These are phyloP conservation scores for Scolopax bukidnonensis DNA, from an alignment of 2,797 vertebrate species.

Conservation along the genomic window DNA sequence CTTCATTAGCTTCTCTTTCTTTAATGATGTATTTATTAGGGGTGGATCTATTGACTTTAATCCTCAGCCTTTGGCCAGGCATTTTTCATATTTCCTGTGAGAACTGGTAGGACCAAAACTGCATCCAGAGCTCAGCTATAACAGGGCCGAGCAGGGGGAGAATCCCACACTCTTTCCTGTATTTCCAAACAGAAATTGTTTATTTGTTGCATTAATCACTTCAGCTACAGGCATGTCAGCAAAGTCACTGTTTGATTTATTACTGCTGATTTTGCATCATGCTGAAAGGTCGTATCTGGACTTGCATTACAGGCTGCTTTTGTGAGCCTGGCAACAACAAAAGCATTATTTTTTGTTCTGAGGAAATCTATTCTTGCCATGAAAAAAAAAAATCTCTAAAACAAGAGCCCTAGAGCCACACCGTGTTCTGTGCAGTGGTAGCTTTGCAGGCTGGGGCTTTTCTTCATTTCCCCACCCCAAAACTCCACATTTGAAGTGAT, in stretches of 20 bases:
- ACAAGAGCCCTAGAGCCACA: background rate
- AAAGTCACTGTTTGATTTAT: background rate
- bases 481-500: background rate
- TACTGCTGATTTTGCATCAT: conserved; percentile 47
- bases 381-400: background rate
- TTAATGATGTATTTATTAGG: background rate
- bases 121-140: background rate
- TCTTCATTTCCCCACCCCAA: background rate
- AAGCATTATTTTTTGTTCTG: background rate
- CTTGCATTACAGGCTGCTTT: background rate
- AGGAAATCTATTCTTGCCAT: background rate
- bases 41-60: background rate
- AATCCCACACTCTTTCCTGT: background rate
- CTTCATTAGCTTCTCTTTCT: background rate
- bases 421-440: background rate
- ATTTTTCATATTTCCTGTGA: conserved; percentile 1
- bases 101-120: background rate
- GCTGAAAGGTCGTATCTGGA: conserved; percentile 8
- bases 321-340: conserved; percentile 4
- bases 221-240: conserved; percentile 13
- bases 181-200: conserved; percentile 10
- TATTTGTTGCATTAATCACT: conserved; percentile 17
- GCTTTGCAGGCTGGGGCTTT: background rate
- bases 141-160: background rate
- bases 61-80: background rate